Evolutionary conservation across 1,140 invertebrate species (phyloP).

Genomic region (Drosophila virilis): DNA sequence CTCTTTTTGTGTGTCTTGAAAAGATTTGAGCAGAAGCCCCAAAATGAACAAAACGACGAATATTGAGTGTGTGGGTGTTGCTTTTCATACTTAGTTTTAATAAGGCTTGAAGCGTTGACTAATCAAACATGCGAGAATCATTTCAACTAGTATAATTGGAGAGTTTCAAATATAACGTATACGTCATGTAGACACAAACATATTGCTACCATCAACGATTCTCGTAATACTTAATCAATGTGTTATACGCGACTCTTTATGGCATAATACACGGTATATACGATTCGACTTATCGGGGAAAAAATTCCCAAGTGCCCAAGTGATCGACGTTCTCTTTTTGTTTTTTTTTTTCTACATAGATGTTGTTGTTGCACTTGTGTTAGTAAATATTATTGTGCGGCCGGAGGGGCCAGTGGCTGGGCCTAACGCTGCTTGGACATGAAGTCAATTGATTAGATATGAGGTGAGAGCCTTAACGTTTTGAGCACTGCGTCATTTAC

Average conservation of each 20-base stretch:
- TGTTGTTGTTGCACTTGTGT: conserved; percentile 16
- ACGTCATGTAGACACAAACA: conserved; percentile 24
- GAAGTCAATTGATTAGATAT: conserved; percentile 71
- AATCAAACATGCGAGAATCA: conserved; percentile 20
- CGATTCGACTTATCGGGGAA: conserved; percentile 31
- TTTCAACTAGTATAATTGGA: neutral
- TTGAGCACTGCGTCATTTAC: conserved; percentile 74
- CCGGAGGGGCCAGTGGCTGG: neutral
- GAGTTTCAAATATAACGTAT: conserved; percentile 40
- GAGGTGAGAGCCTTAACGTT: conserved; percentile 28
- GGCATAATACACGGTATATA: conserved; percentile 30
- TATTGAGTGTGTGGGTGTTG: conserved; percentile 38
- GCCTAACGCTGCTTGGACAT: conserved; percentile 36
- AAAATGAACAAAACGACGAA: conserved; percentile 31
- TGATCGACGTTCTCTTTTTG: conserved; percentile 40
- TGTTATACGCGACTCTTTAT: conserved; percentile 3
- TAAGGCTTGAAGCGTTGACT: conserved; percentile 30
- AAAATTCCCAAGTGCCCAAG: conserved; percentile 38
- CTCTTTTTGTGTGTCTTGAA: conserved; percentile 13
- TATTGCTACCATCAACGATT: neutral
- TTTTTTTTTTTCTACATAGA: conserved; percentile 25
- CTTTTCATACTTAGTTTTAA: conserved; percentile 25
- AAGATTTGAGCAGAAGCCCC: conserved; percentile 34
- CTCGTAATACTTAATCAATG: conserved; percentile 20
- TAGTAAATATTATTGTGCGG: conserved; percentile 47